Evolutionary conservation across 1,140 invertebrate genomes (phyloP), one percentile per base, ranked within the genome.

Genomic region (Oreohelix idahoensis): DNA sequence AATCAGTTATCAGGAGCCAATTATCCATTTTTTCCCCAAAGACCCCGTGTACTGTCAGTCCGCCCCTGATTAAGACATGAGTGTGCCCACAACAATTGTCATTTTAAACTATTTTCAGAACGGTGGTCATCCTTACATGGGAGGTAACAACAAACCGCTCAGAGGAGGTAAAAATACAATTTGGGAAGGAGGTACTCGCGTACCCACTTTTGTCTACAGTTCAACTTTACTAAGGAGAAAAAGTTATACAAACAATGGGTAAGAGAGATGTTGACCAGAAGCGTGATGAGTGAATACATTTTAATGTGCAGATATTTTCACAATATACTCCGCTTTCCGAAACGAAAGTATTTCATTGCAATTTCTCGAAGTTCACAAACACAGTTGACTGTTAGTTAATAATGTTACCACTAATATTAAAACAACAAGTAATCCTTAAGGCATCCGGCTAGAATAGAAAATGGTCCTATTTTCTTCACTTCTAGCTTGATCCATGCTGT

Each of bases 401-500:
- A n/a, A n/a, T n/a, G n/a, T n/a, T n/a, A n/a, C n/a, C n/a, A n/a
- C n/a, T n/a, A n/a, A n/a, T n/a, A n/a, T n/a, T n/a, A n/a, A n/a
- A n/a, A n/a, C n/a, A n/a, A n/a, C n/a, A n/a, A n/a, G n/a, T n/a
- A n/a, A n/a, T n/a, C n/a, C n/a, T 49, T 49, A 49, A 49, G 10
- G 17, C 45, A 49, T 49, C 8, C 17, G 8, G 8, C 45, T 49
- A 49, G 45, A 69, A 13, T 8, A 69, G 35, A 69, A 69, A 29
- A 36, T 69, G 8, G 45, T 49, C n/a, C n/a, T n/a, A 49, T 49
- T 17, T 17, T 11, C 17, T 49, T 49, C n/a, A 10, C 53, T 66
- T 66, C 8, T 79, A 93, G 92, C 73, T 81, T 91, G 81, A 83
- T 91, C 23, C 90, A 91, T 75, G 86, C 87, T 17, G 86, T 88